phyloP scores from a whole-genome alignment of 2,888 invertebrate genomes.

The Sturmia bella region DNA sequence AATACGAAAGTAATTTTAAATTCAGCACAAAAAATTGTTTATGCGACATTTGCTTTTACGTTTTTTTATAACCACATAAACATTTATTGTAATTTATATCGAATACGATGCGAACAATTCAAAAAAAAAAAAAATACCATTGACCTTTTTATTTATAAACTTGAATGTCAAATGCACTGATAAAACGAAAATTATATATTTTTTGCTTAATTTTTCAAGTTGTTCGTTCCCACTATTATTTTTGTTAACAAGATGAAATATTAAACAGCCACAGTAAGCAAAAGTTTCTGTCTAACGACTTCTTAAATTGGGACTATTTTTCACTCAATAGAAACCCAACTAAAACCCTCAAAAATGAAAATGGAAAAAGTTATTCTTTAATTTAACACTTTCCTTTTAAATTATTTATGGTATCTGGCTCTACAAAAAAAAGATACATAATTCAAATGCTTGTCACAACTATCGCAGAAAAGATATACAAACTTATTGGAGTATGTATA shows the following conservation, averaged over 20 bases:
- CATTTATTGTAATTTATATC: conserved; percentile 37
- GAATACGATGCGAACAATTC: neutral
- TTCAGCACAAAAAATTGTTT: conserved; percentile 61
- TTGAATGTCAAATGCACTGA: conserved; percentile 26
- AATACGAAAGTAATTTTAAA: conserved; percentile 58
- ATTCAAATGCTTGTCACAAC: neutral
- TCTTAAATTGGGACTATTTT: conserved; percentile 30
- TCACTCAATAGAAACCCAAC: conserved; percentile 17
- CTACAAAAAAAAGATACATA: neutral
- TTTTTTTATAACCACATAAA: conserved; percentile 16
- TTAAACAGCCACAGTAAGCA: conserved; percentile 8
- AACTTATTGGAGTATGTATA: neutral
- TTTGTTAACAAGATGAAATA: conserved; percentile 39
- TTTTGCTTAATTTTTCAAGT: conserved; percentile 10
- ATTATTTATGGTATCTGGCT: conserved; percentile 41
- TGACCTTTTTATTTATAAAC: conserved; percentile 52
- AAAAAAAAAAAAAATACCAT: conserved; percentile 20
- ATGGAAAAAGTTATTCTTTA: conserved; percentile 42
- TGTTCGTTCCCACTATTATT: conserved; percentile 10
- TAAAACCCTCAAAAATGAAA: neutral
- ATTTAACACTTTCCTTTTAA: conserved; percentile 54
- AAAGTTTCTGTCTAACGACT: conserved; percentile 17
- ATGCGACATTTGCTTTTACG: conserved; percentile 62
- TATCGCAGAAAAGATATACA: neutral
- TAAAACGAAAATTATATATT: conserved; percentile 16